These are phyloP conservation scores for Ibycter americanus DNA, from an alignment of 2,797 vertebrate genomes.

Conservation along the genomic window DNA sequence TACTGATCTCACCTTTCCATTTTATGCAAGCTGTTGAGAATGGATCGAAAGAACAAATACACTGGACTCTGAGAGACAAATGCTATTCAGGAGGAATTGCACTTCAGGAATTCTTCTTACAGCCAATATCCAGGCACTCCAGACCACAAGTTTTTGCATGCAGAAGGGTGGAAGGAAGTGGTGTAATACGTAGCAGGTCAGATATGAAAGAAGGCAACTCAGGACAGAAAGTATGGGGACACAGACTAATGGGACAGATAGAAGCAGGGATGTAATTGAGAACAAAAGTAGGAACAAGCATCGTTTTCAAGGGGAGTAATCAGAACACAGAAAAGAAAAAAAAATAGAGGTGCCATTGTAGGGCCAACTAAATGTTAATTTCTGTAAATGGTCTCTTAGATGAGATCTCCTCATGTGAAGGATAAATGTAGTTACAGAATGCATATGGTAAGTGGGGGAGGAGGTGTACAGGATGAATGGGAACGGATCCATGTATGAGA, in stretches of 20 bases:
- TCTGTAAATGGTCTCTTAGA: not conserved
- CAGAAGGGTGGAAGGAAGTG: not conserved
- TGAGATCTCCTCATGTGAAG: not conserved
- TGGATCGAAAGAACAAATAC: not conserved
- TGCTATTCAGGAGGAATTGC: not conserved
- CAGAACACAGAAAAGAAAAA: not conserved
- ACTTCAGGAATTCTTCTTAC: not conserved
- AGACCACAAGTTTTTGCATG: not conserved
- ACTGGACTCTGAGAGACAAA: not conserved
- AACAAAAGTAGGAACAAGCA: not conserved
- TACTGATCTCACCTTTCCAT: not conserved
- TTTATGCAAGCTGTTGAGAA: not conserved
- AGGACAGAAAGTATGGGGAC: not conserved
- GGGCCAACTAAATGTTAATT: not conserved
- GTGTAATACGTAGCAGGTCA: fast-evolving
- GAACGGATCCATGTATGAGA: not conserved
- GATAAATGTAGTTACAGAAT: not conserved
- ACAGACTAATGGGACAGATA: not conserved
- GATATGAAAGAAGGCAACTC: not conserved
- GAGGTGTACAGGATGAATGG: not conserved
- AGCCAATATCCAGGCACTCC: not conserved
- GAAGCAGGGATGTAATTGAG: not conserved
- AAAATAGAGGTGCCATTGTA: not conserved
- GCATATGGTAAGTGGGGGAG: not conserved
- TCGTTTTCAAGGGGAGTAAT: not conserved